Evolutionary conservation across 2,797 vertebrate species (phyloP), one percentile per base, ranked within the genome.

Genomic region (Neopelma chrysocephalum): DNA sequence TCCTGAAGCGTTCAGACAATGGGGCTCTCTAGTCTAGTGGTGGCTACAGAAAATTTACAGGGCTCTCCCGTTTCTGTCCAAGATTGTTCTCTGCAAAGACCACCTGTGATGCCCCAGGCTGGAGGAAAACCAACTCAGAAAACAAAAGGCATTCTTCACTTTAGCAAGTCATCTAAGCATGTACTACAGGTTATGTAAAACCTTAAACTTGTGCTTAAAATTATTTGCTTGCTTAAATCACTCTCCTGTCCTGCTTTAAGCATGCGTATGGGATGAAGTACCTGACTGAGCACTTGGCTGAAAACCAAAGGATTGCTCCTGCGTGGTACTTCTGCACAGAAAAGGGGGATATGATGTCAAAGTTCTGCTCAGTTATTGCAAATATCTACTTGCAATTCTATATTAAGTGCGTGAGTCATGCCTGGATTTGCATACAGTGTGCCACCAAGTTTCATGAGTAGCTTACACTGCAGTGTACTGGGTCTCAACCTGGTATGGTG

Each of bases 1-100:
- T 3, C 7, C 2, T 68, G 53, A n/a, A 60, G 9, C 0, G 0
- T 26, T 45, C 26, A 36, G 27, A 23, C 6, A 19, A 1, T 3
- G 15, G 23, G 20, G 17, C 4, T 40, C 26, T 51, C 29, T n/a
- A 23, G 70, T 8, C 9, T 48, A 51, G 12, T 10, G 25, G 5
- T 16, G 2, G 3, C 17, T 43, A 19, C 14, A 32, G 38, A 57
- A 82, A 60, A 43, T 20, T 40, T 34, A 12, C 26, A 19, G 21
- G 32, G 15, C 22, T 70, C 8, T 91, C 21, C 11, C 7, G 20
- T 11, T 56, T 51, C 20, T 31, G 22, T 6, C 9, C 15, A 32
- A 10, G 26, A 40, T 27, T 70, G 15, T 3, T 42, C 19, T 70
- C 22, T 32, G 7, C 54, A 62, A 80, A 70, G 31, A 40, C 47